Evolutionary conservation across 2,797 vertebrate species (phyloP), one percentile per base, ranked within the genome.

Genomic region (Neosalanx taihuensis): DNA sequence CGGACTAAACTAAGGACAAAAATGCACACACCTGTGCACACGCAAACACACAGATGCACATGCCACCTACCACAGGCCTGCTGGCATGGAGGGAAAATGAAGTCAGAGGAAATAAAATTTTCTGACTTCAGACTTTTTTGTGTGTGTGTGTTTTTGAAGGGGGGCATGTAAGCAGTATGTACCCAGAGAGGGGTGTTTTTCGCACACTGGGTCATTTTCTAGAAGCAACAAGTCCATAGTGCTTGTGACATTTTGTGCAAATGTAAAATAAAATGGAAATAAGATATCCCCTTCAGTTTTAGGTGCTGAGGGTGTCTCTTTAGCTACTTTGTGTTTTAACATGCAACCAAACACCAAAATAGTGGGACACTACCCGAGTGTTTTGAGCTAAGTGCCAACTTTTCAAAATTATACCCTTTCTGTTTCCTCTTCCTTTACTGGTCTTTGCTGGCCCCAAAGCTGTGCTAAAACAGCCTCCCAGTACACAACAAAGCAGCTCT

Each of bases 381-480:
- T 83, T 81, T 79, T 80, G 33, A 79, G 70, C 70, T 72, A 20
- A 29, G 63, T 64, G 80, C 76, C 79, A 86, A 62, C 37, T 73
- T 70, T 72, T 66, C 79, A 46, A 86, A 85, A 87, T 80, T 68
- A 82, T 65, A 81, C 51, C 41, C 72, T 66, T 80, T 72, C 46
- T 51, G 12, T 4, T 20, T 79, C 61, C 63, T 66, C 65, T 74
- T 76, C 68, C 73, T 51, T 61, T 61, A 57, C 18, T 61, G 26
- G 76, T 69, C 79, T 84, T 65, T 49, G 79, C 71, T 84, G 76
- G 71, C 66, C 76, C 71, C 72, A 72, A 84, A 49, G 18, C 69
- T 57, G 72, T 37, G 67, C 64, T 79, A 79, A 76, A 69, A 71
- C 53, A 64, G 56, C 59, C 9, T 7, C 73, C 82, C 15, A 53